Evolutionary conservation across 1,140 invertebrate genomes (phyloP).

Genomic region (Pogonus chalceus): DNA sequence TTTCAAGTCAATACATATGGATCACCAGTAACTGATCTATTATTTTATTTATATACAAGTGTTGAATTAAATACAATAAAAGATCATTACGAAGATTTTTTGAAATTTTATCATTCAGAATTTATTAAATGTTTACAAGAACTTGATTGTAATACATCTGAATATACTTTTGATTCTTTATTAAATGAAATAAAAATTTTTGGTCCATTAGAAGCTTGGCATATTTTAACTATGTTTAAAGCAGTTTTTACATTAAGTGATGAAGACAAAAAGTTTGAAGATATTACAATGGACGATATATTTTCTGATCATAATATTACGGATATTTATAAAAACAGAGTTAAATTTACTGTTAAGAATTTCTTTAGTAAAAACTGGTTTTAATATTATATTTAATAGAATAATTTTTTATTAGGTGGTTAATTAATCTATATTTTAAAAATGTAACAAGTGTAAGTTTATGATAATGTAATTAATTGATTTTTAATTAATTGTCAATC

Average conservation of each 20-base stretch:
- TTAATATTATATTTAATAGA: not conserved
- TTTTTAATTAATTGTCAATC: too few species aligned
- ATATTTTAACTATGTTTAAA: slow-evolving; percentile 3
- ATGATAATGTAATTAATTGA: too few species aligned
- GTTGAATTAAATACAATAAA: slow-evolving; percentile 35
- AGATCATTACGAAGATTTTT: slow-evolving; percentile 34
- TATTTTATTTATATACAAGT: slow-evolving; percentile 42
- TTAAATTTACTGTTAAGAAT: not conserved
- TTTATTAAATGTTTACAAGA: slow-evolving; percentile 2
- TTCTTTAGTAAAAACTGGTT: not conserved
- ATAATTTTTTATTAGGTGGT: too few species aligned
- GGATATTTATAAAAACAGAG: not conserved
- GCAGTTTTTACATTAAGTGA: not conserved
- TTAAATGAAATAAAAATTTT: not conserved
- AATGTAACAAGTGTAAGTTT: too few species aligned
- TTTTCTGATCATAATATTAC: not conserved
- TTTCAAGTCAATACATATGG: slow-evolving; percentile 41
- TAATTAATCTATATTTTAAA: too few species aligned
- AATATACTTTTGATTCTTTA: not conserved
- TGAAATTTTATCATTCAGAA: slow-evolving; percentile 40
- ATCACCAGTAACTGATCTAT: slow-evolving; percentile 42
- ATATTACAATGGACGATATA: not conserved
- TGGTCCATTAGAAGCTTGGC: not conserved
- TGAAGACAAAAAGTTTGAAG: not conserved
- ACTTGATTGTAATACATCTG: not conserved